Percentiles rank a stretch among this genome's conserved stretches.
Evolutionary conservation across 2,797 vertebrate species (phyloP).

Genomic region (Miichthys miiuy): DNA sequence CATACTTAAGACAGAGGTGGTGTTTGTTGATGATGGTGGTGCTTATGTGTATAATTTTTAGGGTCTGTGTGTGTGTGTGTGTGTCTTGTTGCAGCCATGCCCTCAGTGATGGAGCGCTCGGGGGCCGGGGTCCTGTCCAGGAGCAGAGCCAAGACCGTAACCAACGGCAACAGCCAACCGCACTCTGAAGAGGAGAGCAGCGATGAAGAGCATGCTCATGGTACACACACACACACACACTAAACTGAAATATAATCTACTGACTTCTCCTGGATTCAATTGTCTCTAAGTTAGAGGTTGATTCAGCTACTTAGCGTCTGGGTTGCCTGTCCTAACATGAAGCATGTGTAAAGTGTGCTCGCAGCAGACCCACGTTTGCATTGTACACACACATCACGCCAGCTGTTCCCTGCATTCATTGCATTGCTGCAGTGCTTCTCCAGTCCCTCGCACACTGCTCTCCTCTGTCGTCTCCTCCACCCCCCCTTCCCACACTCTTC

Average conservation of each 20-base stretch:
- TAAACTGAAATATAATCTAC: background rate
- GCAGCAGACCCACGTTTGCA: conserved; percentile 9
- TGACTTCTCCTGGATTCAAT: conserved; percentile 1
- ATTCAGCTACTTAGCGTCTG: background rate
- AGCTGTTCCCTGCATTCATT: conserved; percentile 41
- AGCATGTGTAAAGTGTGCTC: background rate
- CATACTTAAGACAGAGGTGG: background rate
- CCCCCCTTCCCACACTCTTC: conserved; percentile 51
- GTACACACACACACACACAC: conserved; percentile 71
- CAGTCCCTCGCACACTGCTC: conserved; percentile 29
- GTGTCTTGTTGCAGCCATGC: conserved; percentile 83
- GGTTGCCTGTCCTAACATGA: background rate
- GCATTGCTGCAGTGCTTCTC: conserved; percentile 58
- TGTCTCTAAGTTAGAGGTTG: background rate
- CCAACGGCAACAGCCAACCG: conserved; percentile 88
- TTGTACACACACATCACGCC: conserved; percentile 8
- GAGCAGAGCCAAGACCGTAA: conserved; percentile 91
- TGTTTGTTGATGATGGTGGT: background rate
- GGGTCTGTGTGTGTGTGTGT: conserved; percentile 35
- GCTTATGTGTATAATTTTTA: background rate
- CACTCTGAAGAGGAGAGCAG: conserved; percentile 95
- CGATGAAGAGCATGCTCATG: conserved; percentile 92
- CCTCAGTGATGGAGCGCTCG: conserved; percentile 94
- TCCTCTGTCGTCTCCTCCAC: conserved; percentile 36
- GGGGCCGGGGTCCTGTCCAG: conserved; percentile 91